Evolutionary conservation across 2,888 invertebrate species (phyloP), one percentile per base, ranked within the genome.

Genomic region (Nomada fabriciana): DNA sequence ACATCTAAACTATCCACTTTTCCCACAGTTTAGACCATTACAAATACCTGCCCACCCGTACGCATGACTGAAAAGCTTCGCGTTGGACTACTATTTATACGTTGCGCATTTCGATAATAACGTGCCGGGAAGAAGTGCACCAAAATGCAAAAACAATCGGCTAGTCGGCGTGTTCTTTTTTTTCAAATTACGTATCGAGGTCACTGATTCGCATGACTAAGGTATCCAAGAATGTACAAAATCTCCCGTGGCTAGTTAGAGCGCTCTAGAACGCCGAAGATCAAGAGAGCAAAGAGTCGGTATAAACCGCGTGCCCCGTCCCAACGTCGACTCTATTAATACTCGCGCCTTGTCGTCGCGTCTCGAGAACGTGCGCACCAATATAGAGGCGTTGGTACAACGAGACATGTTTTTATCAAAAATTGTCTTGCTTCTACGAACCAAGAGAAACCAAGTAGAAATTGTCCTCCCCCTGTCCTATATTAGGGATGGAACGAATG

Each of bases 291-390:
- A 84, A 61, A 70, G 83, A 80, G 76, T 78, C 75, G 79, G 75
- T 76, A 79, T 83, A 83, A 83, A 71, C 84, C 73, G 74, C 69
- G 84, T 84, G 83, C 80, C 76, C 74, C 83, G 79, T 84, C 73
- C 67, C 69, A 76, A 55, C 86, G 73, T 70, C 75, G 83, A 60
- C 88, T 86, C 88, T 88, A 88, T 88, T 88, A 88, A 88, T 88
- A 88, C 76, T 81, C 88, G 82, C 86, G 83, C 79, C 88, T 88
- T 86, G 88, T 82, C 86, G 86, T 88, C 88, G 86, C 83, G 84
- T 59, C 83, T 79, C 73, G 80, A 80, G 76, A 82, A 85, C 84
- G 77, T 79, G 60, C 74, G 67, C 82, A 68, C 72, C 78, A 72
- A 79, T 76, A 69, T 59, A 70, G 52, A 68, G 72, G 69, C 71